These are phyloP conservation scores for Neopipo cinnamomea DNA, from an alignment of 2,113 vertebrate species.

Conservation along the genomic window DNA sequence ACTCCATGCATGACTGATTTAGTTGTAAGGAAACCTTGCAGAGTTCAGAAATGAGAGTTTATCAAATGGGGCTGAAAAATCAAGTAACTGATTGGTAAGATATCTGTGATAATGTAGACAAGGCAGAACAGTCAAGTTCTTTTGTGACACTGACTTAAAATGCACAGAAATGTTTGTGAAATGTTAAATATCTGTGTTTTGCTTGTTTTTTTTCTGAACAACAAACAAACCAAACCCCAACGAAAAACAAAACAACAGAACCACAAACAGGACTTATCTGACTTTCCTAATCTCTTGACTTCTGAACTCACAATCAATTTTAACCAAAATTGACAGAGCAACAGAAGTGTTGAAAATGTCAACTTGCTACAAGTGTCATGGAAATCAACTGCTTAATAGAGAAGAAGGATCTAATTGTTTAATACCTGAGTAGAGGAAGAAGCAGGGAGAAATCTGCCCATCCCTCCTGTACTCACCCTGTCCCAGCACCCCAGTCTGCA, in stretches of 20 bases:
- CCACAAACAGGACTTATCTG: not conserved
- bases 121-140: not conserved
- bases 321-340: not conserved
- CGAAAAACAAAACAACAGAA: not conserved
- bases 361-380: not conserved
- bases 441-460: not conserved
- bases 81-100: not conserved
- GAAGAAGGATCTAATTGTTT: not conserved
- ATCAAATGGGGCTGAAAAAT: not conserved
- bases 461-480: not conserved
- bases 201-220: not conserved
- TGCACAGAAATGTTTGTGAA: not conserved
- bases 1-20: not conserved
- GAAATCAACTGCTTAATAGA: not conserved
- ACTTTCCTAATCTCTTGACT: not conserved
- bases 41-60: not conserved
- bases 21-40: constrained; percentile 8
- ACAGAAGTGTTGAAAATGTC: not conserved
- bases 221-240: not conserved
- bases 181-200: not conserved
- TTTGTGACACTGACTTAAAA: not conserved
- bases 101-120: not conserved
- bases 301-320: not conserved
- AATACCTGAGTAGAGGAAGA: not conserved
- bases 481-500: not conserved